These are phyloP conservation scores for Drosophila persimilis DNA, from an alignment of 1,140 invertebrate genomes.

Conservation along the genomic window DNA sequence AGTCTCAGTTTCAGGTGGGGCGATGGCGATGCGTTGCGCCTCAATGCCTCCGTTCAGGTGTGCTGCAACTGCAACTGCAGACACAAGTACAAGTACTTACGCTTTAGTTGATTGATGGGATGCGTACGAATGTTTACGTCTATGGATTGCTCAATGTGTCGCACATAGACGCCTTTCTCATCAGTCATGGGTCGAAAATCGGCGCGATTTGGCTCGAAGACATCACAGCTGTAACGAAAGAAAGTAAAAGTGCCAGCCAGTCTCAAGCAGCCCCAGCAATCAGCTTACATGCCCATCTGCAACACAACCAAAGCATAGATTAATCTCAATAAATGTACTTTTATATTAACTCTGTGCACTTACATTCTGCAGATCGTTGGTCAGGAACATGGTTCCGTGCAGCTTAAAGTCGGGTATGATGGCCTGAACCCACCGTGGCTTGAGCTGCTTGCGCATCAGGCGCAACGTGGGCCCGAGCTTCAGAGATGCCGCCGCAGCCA, in stretches of 20 bases:
- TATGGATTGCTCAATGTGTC: constrained; percentile 91
- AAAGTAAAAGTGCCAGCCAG: constrained; percentile 52
- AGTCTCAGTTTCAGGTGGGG: constrained; percentile 51
- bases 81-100: constrained; percentile 83
- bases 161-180: constrained; percentile 89
- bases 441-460: constrained; percentile 87
- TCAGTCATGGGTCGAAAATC: constrained; percentile 90
- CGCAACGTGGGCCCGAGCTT: constrained; percentile 85
- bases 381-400: constrained; percentile 90
- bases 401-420: constrained; percentile 91
- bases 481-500: constrained; percentile 70
- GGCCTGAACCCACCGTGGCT: constrained; percentile 88
- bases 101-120: constrained; percentile 84
- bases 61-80: constrained; percentile 46
- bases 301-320: constrained; percentile 23
- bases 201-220: constrained; percentile 90
- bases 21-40: constrained; percentile 52
- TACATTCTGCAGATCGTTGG: constrained; percentile 90
- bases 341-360: constrained; percentile 40
- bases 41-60: constrained; percentile 64
- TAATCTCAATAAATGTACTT: constrained; percentile 12
- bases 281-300: constrained; percentile 73
- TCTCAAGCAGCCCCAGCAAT: background rate
- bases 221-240: constrained; percentile 85
- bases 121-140: constrained; percentile 90